Evolutionary conservation across 2,797 vertebrate genomes (phyloP), one percentile per base, ranked within the genome.

Genomic region (Adelosebastes latens): DNA sequence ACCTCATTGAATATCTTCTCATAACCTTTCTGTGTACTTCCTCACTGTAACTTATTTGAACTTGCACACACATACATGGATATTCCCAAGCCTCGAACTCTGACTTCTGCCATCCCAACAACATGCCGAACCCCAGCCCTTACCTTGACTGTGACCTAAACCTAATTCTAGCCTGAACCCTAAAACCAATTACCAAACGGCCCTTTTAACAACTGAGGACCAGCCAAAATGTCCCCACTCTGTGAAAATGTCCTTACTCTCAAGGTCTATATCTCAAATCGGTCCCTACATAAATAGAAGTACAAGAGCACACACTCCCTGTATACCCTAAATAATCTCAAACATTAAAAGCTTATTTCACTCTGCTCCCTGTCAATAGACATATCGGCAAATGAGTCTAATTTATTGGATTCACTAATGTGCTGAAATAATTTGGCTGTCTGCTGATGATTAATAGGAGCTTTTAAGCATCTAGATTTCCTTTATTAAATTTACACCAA

Each of bases 401-500:
- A 92, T 91, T 88, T 89, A 93, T 91, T 90, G 87, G 85, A 85
- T 87, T 74, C 72, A 73, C 77, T 85, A 89, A 92, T 89, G 87
- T 72, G 72, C 71, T 83, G 84, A 87, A 89, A 90, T 94, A 90
- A 89, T 91, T 90, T 66, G 58, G 42, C 88, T 89, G 88, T 89
- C 87, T 85, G 46, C 81, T 69, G 67, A 83, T 92, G 92, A 94
- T 93, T 93, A 94, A 93, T 91, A 83, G 77, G 58, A 79, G 83
- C 87, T 89, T 93, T 88, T 85, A 86, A 87, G 78, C 81, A 80
- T 89, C 73, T 76, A 85, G 76, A 90, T 85, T 90, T 87, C 70
- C 86, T 91, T 92, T 88, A 93, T 92, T 88, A 88, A 86, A 93
- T 92, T 89, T 86, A 88, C 86, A 85, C 68, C 76, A 86, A 77